A percentile compares a stretch with the other conserved stretches of the same genome.
These are phyloP conservation scores for Guaruba guarouba DNA, from an alignment of 2,113 vertebrate species.

Conservation along the genomic window DNA sequence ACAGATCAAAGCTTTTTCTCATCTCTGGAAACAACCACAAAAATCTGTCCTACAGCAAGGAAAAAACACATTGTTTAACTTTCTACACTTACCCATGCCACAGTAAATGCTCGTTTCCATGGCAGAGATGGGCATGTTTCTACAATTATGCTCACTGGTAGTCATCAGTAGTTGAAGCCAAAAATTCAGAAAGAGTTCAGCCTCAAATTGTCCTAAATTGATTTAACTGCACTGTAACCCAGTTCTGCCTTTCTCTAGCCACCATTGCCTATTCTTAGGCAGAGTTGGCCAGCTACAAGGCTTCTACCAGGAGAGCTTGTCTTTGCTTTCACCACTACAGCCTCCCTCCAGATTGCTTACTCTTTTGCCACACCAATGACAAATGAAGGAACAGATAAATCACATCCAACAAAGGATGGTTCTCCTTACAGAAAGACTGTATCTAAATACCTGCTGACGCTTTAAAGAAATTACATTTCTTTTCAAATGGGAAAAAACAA, in stretches of 20 bases:
- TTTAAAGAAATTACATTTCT: constrained; percentile 1
- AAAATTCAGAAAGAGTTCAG: background rate
- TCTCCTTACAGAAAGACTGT: background rate
- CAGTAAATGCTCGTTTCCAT: background rate
- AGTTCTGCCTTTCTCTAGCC: background rate
- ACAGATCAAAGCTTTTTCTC: constrained; percentile 23
- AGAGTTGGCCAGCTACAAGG: background rate
- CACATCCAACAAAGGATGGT: background rate
- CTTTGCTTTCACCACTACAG: background rate
- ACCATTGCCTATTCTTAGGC: background rate
- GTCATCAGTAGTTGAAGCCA: background rate
- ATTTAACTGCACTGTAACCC: background rate
- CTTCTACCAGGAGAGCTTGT: background rate
- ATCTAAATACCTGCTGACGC: background rate
- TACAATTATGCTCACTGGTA: fast-evolving
- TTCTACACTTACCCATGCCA: background rate
- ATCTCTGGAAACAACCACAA: background rate
- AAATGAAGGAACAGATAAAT: constrained; percentile 41
- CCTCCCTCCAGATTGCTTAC: background rate
- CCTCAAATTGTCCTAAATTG: background rate
- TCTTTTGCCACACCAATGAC: background rate
- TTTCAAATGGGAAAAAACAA: background rate
- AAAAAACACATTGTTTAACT: background rate
- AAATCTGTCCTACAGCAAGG: background rate
- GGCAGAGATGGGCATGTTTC: background rate